These are phyloP conservation scores for Phortica magna DNA, from an alignment of 2,888 invertebrate species.

Conservation along the genomic window DNA sequence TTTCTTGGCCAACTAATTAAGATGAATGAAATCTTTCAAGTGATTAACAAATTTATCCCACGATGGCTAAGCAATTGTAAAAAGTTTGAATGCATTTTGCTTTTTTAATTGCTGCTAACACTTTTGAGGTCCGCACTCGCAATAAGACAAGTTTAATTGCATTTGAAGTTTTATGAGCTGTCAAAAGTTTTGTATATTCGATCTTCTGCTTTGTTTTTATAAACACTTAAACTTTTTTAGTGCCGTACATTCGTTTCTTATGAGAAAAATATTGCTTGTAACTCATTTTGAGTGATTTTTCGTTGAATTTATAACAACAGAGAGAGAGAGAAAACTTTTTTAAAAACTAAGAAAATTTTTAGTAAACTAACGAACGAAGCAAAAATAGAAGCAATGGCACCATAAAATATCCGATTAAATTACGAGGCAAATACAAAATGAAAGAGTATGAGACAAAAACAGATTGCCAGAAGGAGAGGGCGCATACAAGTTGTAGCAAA, in stretches of 20 bases:
- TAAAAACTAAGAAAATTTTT: slow-evolving; percentile 17
- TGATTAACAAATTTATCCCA: not conserved
- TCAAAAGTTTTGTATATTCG: not conserved
- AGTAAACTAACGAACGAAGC: not conserved
- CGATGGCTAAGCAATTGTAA: not conserved
- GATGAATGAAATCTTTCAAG: slow-evolving; percentile 61
- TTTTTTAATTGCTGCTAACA: slow-evolving; percentile 5
- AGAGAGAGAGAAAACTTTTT: slow-evolving; percentile 4
- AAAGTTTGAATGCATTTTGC: not conserved
- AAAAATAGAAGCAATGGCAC: slow-evolving; percentile 34
- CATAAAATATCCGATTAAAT: slow-evolving; percentile 72
- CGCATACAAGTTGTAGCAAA: not conserved
- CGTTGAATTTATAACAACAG: slow-evolving; percentile 11
- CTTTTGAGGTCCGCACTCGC: not conserved
- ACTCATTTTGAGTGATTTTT: slow-evolving; percentile 17
- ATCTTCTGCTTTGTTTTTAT: not conserved
- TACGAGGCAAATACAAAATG: slow-evolving; percentile 51
- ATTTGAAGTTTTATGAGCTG: slow-evolving; percentile 14
- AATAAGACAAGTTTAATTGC: slow-evolving; percentile 11
- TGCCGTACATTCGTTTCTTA: not conserved
- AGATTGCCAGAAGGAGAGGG: not conserved
- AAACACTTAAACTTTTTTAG: not conserved
- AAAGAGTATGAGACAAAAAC: no score
- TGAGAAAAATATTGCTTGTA: not conserved
- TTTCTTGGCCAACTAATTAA: slow-evolving; percentile 64